These are phyloP conservation scores for Cinara cedri DNA, from an alignment of 2,888 invertebrate genomes.

Conservation along the genomic window DNA sequence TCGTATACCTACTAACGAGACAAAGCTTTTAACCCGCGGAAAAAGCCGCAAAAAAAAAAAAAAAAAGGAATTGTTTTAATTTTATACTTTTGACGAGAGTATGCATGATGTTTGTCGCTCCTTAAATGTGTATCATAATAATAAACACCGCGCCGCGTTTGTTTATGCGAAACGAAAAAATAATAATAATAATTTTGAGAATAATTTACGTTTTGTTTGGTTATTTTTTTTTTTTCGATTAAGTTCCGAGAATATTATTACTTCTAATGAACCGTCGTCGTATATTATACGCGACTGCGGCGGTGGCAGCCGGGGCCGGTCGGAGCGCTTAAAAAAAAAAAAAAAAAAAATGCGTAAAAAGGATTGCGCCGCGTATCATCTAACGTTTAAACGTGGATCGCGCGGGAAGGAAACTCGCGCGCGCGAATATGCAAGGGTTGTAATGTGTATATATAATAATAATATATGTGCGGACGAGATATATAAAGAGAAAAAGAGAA, in stretches of 20 bases:
- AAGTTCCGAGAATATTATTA: conserved; percentile 51
- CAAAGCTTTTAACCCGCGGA: conserved; percentile 8
- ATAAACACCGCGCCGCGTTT: background rate
- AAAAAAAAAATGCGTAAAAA: conserved; percentile 29
- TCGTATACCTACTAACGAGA: conserved; percentile 13
- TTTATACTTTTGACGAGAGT: conserved; percentile 25
- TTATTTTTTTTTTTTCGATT: conserved; percentile 15
- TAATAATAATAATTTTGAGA: conserved; percentile 27
- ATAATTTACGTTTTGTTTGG: conserved; percentile 43
- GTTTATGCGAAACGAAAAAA: conserved; percentile 21
- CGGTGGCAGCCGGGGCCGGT: background rate
- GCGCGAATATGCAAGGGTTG: conserved; percentile 40
- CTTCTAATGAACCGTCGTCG: conserved; percentile 52
- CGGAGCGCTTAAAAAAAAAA: too few relatives aligned
- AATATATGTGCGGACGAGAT: background rate
- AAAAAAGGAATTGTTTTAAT: conserved; percentile 40
- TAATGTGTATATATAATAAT: too few relatives aligned
- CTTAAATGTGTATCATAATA: conserved; percentile 27
- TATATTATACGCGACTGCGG: background rate
- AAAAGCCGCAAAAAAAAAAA: background rate
- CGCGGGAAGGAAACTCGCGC: background rate
- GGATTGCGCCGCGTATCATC: conserved; percentile 47
- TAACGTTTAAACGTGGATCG: conserved; percentile 45
- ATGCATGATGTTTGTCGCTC: background rate
- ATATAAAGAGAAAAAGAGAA: too few relatives aligned